Evolutionary conservation across 2,888 invertebrate species (phyloP), one percentile per base, ranked within the genome.

Genomic region (Dryococelus australis): DNA sequence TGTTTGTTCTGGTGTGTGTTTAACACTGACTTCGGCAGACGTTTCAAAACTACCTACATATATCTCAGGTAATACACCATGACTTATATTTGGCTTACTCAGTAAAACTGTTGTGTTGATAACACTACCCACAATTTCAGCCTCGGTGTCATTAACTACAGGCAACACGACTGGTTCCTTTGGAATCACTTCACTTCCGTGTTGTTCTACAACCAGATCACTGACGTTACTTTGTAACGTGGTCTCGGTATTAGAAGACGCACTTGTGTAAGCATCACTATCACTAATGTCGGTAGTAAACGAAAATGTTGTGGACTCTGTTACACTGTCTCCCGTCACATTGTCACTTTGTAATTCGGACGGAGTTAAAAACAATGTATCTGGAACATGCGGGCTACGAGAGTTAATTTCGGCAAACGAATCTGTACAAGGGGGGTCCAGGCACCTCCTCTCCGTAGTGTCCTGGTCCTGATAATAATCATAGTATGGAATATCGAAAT

Each of bases 1-100:
- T 9, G 8, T 65, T 65, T 16, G 8, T 65, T 65, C 65, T 65
- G 65, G 8, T 20, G 8, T n/a, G 65, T 65, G 0, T 65, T 65
- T 65, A n/a, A 65, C 65, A 65, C 65, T 65, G n/a, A 65, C 65
- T 65, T 65, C 65, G 24, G n/a, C 65, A 65, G 65, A 65, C 24
- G 65, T 65, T 65, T 65, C 65, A 9, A 65, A 65, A 24, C 65
- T 65, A 65, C 65, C 65, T 24, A 65, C 65, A 65, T 65, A 65
- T 65, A 65, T n/a, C n/a, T 65, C 65, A 12, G 65, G n/a, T 65
- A 9, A 16, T 65, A n/a, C 65, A n/a, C 12, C n/a, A 20, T 65
- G 65, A 65, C 65, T 65, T n/a, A 65, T 20, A n/a, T n/a, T 65
- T n/a, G 65, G 65, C 65, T 24, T 65, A 65, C 65, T 65, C 16